Conservation (phyloP, 2,888 invertebrate genomes). For the Cactoblastis cactorum region DNA sequence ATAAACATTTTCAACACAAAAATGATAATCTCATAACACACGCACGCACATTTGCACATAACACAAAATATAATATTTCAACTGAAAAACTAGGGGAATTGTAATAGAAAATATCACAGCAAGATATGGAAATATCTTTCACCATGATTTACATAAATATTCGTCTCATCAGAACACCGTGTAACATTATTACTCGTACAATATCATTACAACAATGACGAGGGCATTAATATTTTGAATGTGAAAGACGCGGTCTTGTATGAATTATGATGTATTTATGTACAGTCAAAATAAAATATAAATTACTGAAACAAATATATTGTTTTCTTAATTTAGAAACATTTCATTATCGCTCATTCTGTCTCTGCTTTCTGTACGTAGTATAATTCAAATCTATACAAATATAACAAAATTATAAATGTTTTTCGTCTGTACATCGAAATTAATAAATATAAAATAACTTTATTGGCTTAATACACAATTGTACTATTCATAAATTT, state of each 20-base stretch:
- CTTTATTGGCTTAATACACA: too few relatives aligned
- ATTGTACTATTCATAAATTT: too few relatives aligned
- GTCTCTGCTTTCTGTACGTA: too few relatives aligned
- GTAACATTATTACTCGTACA: background rate
- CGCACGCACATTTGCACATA: background rate
- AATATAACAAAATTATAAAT: too few relatives aligned
- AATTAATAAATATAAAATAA: too few relatives aligned
- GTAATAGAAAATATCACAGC: background rate
- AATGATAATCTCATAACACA: background rate
- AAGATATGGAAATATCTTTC: background rate
- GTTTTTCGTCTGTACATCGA: too few relatives aligned
- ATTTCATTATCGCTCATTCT: too few relatives aligned
- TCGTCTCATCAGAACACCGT: background rate
- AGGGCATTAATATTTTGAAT: background rate
- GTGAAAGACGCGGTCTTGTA: background rate
- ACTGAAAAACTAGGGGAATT: background rate
- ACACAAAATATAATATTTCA: background rate
- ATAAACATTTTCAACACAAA: slow-evolving; percentile 33
- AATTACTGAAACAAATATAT: background rate
- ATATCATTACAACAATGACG: background rate
- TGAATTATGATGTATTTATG: background rate
- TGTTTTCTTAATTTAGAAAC: too few relatives aligned
- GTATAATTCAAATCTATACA: too few relatives aligned
- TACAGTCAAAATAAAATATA: background rate
- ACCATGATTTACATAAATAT: too few relatives aligned